Evolutionary conservation across 2,888 invertebrate species (phyloP).

Genomic region (Caenorhabditis parvicauda): DNA sequence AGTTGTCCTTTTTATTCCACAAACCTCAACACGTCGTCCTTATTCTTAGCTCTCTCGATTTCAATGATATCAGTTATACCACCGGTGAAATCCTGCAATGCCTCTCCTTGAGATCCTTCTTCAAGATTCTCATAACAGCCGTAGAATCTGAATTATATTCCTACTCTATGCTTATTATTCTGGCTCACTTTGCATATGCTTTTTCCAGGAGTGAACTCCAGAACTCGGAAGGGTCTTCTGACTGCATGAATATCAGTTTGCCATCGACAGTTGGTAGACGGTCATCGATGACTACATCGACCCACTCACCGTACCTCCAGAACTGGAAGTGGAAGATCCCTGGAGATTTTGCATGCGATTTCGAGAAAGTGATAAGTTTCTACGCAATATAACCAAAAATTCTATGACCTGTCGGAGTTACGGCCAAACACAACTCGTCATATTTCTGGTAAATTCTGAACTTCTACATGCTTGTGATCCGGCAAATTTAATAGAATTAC

Average conservation of each 20-base stretch:
- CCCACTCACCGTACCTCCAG: conserved; percentile 77
- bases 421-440: too few species aligned
- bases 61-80: conserved; percentile 71
- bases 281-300: conserved; percentile 89
- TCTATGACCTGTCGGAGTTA: too few species aligned
- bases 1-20: too few species aligned
- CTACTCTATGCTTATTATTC: too few species aligned
- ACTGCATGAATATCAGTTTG: conserved; percentile 79
- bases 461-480: too few species aligned
- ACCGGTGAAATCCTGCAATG: conserved; percentile 94
- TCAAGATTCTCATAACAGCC: conserved; percentile 86
- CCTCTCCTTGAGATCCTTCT: conserved; percentile 94
- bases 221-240: conserved; percentile 84
- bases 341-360: too few species aligned
- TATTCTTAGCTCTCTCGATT: conserved; percentile 24
- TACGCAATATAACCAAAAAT: too few species aligned
- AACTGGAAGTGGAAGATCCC: conserved; percentile 68
- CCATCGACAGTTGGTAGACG: conserved; percentile 81
- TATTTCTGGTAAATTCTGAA: too few species aligned
- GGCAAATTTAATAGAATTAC: too few species aligned
- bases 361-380: too few species aligned
- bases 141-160: conserved; percentile 57
- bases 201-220: conserved; percentile 93
- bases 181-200: conserved; percentile 79
- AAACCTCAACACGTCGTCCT: conserved; percentile 63